These are phyloP conservation scores for Drosophila parthenogenetica DNA, from an alignment of 2,888 invertebrate genomes.

Conservation along the genomic window DNA sequence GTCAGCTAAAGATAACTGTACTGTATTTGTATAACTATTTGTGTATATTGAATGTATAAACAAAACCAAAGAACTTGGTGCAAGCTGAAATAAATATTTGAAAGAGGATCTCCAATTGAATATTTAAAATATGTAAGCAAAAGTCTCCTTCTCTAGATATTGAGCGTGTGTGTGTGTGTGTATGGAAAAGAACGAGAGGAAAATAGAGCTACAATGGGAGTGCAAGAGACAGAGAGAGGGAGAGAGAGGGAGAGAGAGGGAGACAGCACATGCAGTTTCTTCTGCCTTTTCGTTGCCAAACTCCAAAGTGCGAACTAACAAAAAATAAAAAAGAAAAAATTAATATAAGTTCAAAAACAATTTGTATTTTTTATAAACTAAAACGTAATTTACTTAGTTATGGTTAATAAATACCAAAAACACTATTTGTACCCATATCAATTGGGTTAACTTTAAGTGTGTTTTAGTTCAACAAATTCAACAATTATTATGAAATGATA, in stretches of 20 bases:
- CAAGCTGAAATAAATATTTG: not conserved
- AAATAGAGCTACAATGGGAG: not conserved
- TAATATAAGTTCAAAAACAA: conserved; percentile 9
- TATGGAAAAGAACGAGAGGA: conserved; percentile 6
- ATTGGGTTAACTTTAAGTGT: conserved; percentile 4
- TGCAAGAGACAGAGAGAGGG: not conserved
- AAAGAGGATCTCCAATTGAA: not conserved
- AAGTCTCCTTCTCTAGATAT: conserved; percentile 1
- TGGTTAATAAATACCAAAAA: conserved; percentile 1
- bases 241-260: conserved; percentile 6
- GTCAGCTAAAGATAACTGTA: conserved; percentile 31
- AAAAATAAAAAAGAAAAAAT: not conserved
- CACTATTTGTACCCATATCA: not conserved
- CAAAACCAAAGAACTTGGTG: conserved; percentile 4
- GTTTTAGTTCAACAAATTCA: conserved; percentile 19
- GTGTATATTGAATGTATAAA: conserved; percentile 38
- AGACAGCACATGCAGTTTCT: conserved; percentile 20
- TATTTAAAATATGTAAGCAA: not conserved
- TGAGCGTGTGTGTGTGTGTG: not conserved
- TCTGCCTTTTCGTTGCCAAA: conserved; percentile 61
- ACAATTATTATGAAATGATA: not conserved
- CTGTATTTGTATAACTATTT: conserved; percentile 43
- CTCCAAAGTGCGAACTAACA: conserved; percentile 42
- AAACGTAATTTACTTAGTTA: conserved; percentile 25
- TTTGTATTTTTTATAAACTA: conserved; percentile 47